Conservation (phyloP, 2,113 vertebrate species). For the Nothocercus nigrocapillus region DNA sequence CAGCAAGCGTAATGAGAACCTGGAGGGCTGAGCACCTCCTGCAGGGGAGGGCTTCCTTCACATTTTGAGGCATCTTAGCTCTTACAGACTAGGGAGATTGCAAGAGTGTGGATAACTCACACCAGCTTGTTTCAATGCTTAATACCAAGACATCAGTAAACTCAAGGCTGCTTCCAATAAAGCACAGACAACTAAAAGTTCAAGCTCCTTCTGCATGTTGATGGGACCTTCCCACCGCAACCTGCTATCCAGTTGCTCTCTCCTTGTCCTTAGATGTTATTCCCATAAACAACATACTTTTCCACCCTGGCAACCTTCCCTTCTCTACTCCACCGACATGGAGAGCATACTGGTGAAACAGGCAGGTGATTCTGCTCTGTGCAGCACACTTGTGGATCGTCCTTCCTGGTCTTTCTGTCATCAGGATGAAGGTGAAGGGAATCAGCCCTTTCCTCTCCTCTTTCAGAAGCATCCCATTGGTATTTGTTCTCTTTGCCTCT, state of each 20-base stretch:
- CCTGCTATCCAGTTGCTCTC: neutral
- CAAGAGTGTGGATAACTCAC: neutral
- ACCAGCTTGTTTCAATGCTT: neutral
- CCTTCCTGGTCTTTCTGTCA: neutral
- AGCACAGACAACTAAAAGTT: neutral
- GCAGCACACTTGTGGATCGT: neutral
- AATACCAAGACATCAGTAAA: neutral
- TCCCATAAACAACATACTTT: neutral
- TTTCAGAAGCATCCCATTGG: neutral
- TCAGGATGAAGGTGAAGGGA: neutral
- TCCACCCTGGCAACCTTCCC: neutral
- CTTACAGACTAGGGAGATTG: rapidly evolving
- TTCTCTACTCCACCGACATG: neutral
- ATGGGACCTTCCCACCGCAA: neutral
- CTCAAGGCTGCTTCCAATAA: neutral
- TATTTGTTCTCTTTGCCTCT: conserved; percentile 8
- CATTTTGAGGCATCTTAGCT: neutral
- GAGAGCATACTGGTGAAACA: neutral
- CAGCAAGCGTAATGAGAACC: neutral
- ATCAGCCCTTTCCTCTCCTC: neutral
- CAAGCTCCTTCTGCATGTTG: neutral
- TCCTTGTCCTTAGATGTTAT: rapidly evolving
- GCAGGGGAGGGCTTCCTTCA: neutral
- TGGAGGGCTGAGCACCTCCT: rapidly evolving
- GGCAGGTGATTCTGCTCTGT: neutral